phyloP scores from a whole-genome alignment of 2,888 invertebrate genomes.

The Drosophila ustulata region DNA sequence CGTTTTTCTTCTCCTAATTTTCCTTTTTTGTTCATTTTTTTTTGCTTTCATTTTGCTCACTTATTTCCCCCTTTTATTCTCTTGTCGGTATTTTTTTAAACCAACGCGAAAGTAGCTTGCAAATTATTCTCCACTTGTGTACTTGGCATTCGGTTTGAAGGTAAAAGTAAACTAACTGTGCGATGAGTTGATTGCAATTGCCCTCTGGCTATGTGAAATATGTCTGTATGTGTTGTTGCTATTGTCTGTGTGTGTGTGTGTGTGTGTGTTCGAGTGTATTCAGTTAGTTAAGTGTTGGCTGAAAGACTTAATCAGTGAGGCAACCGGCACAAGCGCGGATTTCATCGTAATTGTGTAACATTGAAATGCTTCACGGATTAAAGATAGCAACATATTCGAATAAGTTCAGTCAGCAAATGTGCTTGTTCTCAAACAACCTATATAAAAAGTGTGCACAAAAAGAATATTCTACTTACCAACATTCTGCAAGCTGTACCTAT shows the following conservation, averaged over 20 bases:
- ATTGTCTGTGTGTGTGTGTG: not conserved
- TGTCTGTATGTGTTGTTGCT: not conserved
- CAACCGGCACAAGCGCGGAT: conserved; percentile 15
- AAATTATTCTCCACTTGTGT: conserved; percentile 44
- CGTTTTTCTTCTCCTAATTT: conserved; percentile 57
- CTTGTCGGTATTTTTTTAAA: conserved; percentile 2
- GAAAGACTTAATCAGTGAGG: conserved; percentile 25
- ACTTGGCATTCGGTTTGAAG: conserved; percentile 54
- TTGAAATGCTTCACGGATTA: conserved; percentile 14
- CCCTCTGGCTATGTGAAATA: conserved; percentile 2
- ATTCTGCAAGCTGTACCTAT: too few species aligned
- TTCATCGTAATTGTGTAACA: conserved; percentile 2
- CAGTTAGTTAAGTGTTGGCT: conserved; percentile 16
- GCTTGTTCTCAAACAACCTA: not conserved
- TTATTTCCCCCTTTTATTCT: conserved; percentile 19
- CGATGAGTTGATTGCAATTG: conserved; percentile 46
- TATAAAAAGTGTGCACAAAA: not conserved
- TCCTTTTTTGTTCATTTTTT: conserved; percentile 1
- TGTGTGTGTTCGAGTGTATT: conserved; percentile 12
- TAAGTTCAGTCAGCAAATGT: conserved; percentile 3
- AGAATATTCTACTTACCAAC: not conserved
- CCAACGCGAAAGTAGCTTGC: conserved; percentile 29
- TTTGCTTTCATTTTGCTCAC: not conserved
- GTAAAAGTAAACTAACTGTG: conserved; percentile 59
- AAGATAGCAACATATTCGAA: conserved; percentile 1